Evolutionary conservation across 2,113 vertebrate species (phyloP).

Genomic region (Anoplopoma fimbria): DNA sequence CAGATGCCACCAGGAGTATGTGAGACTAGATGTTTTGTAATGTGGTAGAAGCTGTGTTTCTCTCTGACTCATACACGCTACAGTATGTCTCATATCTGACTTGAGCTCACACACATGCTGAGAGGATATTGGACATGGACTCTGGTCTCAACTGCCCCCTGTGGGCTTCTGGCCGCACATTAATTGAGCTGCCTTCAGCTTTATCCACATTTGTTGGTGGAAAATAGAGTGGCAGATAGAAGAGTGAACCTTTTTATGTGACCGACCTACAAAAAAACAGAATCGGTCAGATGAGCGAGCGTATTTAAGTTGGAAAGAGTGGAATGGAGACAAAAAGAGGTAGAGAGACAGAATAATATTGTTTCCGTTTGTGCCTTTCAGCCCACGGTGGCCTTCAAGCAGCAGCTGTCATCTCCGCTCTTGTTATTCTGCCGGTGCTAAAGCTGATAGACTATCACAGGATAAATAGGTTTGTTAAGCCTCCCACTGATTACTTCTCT

Average conservation of each 20-base stretch:
- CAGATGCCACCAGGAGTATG: neutral
- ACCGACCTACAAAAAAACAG: neutral
- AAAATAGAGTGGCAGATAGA: neutral
- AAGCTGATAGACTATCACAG: constrained; percentile 27
- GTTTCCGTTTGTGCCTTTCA: neutral
- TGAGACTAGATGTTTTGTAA: neutral
- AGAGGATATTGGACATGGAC: constrained; percentile 20
- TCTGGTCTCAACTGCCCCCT: neutral
- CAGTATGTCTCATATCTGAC: neutral
- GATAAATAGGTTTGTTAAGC: constrained; percentile 22
- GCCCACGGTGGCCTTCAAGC: neutral
- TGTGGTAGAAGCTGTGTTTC: neutral
- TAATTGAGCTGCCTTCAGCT: constrained; percentile 29
- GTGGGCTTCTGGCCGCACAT: constrained; percentile 6
- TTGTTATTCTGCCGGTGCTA: constrained; percentile 9
- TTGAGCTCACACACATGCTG: constrained; percentile 1
- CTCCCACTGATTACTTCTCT: constrained; percentile 40
- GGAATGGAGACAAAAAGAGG: neutral
- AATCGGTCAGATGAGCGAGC: constrained; percentile 1
- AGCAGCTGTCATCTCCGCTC: constrained; percentile 1
- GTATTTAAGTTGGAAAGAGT: neutral
- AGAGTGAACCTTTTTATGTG: neutral
- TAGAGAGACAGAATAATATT: neutral
- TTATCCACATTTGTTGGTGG: neutral
- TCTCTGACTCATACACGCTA: neutral